Evolutionary conservation across 2,888 invertebrate species (phyloP).

Genomic region (Cephus pulcher): DNA sequence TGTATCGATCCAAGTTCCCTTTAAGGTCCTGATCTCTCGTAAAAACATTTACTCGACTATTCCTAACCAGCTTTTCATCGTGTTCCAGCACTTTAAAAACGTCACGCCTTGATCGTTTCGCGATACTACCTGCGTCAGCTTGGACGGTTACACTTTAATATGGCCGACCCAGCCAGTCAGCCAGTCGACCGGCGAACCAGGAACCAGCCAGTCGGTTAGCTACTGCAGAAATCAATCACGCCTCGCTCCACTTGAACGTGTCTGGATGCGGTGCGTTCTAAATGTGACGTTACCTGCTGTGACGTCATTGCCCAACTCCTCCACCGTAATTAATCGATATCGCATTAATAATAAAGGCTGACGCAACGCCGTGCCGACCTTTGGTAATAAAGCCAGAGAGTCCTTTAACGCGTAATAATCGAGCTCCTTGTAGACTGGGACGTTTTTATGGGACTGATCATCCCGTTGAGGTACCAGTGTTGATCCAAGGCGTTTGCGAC

Average conservation of each 20-base stretch:
- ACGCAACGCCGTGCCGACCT: not conserved
- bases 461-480: not conserved
- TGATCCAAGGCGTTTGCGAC: too few species aligned
- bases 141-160: conserved; percentile 3
- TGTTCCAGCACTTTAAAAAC: not conserved
- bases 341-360: not conserved
- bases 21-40: not conserved
- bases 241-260: not conserved
- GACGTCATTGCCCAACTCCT: not conserved
- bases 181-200: not conserved
- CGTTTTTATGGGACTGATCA: not conserved
- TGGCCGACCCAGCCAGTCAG: not conserved
- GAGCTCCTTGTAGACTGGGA: not conserved
- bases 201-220: not conserved
- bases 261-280: not conserved
- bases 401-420: rapidly evolving
- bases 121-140: conserved; percentile 2
- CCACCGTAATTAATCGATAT: not conserved
- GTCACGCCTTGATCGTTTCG: not conserved
- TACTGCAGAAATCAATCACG: conserved; percentile 5
- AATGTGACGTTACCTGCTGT: not conserved
- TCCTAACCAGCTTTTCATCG: not conserved
- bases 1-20: not conserved
- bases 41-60: not conserved
- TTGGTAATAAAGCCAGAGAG: too few species aligned